Evolutionary conservation across 2,113 vertebrate genomes (phyloP).

Genomic region (Xiphophorus hellerii): DNA sequence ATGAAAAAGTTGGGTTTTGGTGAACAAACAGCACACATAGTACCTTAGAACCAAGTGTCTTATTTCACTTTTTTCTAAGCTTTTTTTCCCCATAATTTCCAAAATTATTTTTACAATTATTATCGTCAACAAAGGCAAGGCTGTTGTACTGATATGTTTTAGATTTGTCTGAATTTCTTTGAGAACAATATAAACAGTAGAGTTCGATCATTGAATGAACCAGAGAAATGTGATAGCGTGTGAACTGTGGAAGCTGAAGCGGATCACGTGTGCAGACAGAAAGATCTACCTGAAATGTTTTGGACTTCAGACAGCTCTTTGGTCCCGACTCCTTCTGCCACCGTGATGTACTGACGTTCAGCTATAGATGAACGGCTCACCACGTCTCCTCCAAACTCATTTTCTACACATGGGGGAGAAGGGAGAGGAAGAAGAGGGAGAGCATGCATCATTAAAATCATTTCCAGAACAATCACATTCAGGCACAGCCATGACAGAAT

Average conservation of each 20-base stretch:
- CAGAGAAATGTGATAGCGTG: background rate
- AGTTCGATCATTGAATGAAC: background rate
- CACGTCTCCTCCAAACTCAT: conserved; percentile 86
- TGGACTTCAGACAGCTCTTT: conserved; percentile 81
- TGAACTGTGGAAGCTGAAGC: background rate
- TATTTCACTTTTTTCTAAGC: background rate
- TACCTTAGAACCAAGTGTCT: background rate
- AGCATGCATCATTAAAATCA: conserved; percentile 64
- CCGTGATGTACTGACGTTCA: conserved; percentile 65
- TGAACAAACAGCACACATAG: background rate
- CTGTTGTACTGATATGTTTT: background rate
- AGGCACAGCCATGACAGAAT: conserved; percentile 44
- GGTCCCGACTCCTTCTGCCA: conserved; percentile 80
- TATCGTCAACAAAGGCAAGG: background rate
- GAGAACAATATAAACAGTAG: background rate
- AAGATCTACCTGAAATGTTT: conserved; percentile 85
- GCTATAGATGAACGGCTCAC: conserved; percentile 81
- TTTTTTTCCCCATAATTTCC: background rate
- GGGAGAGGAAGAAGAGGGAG: conserved; percentile 51
- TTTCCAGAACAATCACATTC: conserved; percentile 66
- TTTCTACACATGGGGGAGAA: conserved; percentile 79
- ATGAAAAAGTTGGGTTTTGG: background rate
- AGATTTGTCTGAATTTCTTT: background rate
- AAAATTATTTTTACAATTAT: too few relatives aligned
- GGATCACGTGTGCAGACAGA: background rate